These are phyloP conservation scores for Amiota minor DNA, from an alignment of 2,888 invertebrate genomes.

Conservation along the genomic window DNA sequence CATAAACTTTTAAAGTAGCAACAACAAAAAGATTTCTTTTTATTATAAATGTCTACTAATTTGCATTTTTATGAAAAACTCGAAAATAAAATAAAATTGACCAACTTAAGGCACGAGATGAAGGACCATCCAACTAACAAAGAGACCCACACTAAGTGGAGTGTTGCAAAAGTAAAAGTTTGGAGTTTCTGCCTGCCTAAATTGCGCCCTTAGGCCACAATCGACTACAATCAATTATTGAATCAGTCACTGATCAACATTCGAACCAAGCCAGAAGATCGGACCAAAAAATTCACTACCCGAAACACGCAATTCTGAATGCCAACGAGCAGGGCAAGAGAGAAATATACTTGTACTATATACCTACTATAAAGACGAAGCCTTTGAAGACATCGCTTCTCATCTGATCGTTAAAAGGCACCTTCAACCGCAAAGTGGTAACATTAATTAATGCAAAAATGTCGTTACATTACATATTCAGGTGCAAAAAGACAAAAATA, in stretches of 20 bases:
- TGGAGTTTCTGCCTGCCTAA: slow-evolving; percentile 45
- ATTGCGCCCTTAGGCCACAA: slow-evolving; percentile 54
- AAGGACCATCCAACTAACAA: not conserved
- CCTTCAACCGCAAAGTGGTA: slow-evolving; percentile 2
- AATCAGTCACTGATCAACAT: slow-evolving; percentile 59
- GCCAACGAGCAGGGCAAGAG: not conserved
- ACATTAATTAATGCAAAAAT: slow-evolving; percentile 28
- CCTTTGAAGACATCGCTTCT: not conserved
- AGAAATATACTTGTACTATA: not conserved
- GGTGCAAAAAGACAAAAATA: not conserved
- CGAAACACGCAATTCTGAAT: slow-evolving; percentile 18
- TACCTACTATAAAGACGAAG: not conserved
- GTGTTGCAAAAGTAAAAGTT: slow-evolving; percentile 56
- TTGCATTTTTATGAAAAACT: slow-evolving; percentile 54
- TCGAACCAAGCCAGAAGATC: too few species aligned
- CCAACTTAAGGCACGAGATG: slow-evolving; percentile 4
- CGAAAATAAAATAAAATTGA: slow-evolving; percentile 12
- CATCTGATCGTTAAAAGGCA: not conserved
- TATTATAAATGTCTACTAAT: slow-evolving; percentile 48
- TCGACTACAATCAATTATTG: slow-evolving; percentile 57
- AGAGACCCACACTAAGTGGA: slow-evolving; percentile 16
- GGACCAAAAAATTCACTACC: too few species aligned
- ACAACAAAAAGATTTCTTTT: slow-evolving; percentile 10
- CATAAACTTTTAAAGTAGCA: slow-evolving; percentile 44
- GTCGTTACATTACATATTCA: slow-evolving; percentile 16